Conservation (phyloP, 1,140 invertebrate genomes). For the Thaumatotibia leucotreta region DNA sequence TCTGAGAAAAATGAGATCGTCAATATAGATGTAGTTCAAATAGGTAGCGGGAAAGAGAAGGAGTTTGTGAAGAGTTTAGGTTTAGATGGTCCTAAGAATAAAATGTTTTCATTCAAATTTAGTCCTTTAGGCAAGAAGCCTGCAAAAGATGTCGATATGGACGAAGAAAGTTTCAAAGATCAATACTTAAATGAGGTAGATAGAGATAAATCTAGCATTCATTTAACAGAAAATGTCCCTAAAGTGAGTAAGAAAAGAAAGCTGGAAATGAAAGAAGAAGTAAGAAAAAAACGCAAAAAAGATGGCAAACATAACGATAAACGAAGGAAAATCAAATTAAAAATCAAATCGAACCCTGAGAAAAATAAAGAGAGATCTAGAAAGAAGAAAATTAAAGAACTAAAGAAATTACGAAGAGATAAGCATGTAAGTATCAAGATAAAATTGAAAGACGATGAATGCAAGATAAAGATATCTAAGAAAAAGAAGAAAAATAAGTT, state of each 20-base stretch:
- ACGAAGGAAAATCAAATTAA: not conserved
- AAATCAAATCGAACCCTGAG: not conserved
- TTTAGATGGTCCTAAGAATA: constrained; percentile 24
- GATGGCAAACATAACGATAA: not conserved
- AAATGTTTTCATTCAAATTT: constrained; percentile 43
- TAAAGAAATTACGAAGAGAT: not conserved
- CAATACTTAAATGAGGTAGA: constrained; percentile 50
- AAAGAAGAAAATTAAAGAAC: not conserved
- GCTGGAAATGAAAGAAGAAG: constrained; percentile 9
- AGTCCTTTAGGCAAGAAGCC: constrained; percentile 39
- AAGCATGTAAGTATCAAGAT: constrained; percentile 1
- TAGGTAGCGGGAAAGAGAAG: constrained; percentile 5
- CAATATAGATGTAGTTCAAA: constrained; percentile 40
- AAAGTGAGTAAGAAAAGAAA: constrained; percentile 19
- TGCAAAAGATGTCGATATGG: constrained; percentile 34
- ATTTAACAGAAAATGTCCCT: not conserved
- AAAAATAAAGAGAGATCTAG: not conserved
- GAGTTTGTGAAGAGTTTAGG: constrained; percentile 14
- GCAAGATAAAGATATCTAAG: constrained; percentile 4
- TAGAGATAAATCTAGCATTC: constrained; percentile 23
- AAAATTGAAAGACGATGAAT: constrained; percentile 36
- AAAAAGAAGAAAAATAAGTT: constrained; percentile 25
- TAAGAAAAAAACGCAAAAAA: constrained; percentile 17
- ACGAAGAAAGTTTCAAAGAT: constrained; percentile 55
- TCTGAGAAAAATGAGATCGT: constrained; percentile 39